Conservation (phyloP, 2,113 vertebrate species). For the Numida meleagris region DNA sequence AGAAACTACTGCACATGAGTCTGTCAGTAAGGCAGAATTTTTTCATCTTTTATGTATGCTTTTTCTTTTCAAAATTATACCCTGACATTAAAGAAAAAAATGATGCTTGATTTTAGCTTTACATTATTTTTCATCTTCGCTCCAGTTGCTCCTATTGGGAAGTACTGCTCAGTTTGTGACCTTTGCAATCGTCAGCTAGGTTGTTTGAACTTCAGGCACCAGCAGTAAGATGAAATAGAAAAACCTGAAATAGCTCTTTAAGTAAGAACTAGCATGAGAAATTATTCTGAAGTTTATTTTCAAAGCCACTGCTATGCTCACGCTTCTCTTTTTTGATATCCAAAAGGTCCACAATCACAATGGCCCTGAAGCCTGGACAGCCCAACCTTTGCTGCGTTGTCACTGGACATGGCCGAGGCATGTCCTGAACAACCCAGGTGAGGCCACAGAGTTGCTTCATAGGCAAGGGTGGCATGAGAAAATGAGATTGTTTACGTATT, state of each 20-base stretch:
- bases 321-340: background rate
- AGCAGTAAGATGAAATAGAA: background rate
- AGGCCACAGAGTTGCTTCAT: background rate
- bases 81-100: background rate
- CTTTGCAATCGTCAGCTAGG: background rate
- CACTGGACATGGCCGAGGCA: background rate
- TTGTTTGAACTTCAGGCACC: background rate
- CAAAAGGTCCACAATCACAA: background rate
- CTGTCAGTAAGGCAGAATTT: background rate
- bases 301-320: background rate
- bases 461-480: background rate
- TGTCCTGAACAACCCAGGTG: background rate
- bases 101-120: background rate
- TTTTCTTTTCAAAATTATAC: background rate
- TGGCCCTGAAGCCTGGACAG: background rate
- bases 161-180: background rate
- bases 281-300: background rate
- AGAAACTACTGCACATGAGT: background rate
- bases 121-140: background rate
- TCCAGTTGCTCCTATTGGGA: background rate
- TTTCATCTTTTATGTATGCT: rapidly evolving
- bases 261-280: background rate
- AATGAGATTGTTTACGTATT: background rate
- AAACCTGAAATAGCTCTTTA: background rate
- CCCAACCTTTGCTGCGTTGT: background rate